These are phyloP conservation scores for Manduca sexta DNA, from an alignment of 1,140 invertebrate genomes.

Conservation along the genomic window DNA sequence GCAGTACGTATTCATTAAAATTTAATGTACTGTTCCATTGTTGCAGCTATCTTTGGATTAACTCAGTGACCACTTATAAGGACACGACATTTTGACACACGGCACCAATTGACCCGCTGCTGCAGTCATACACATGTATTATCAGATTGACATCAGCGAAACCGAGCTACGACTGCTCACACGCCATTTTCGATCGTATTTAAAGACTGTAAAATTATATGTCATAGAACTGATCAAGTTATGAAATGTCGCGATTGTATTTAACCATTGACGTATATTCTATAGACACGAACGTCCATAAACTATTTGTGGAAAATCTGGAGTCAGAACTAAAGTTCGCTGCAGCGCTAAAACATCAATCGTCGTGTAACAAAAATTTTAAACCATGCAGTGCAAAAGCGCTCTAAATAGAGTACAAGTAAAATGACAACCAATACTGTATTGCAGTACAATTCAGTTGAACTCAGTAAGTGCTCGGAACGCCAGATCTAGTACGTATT, in stretches of 20 bases:
- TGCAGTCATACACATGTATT: conserved; percentile 2
- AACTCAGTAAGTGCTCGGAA: too few relatives aligned
- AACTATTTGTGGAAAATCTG: too few relatives aligned
- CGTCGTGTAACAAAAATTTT: too few relatives aligned
- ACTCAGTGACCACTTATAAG: too few relatives aligned
- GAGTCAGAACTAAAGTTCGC: too few relatives aligned
- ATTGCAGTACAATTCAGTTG: too few relatives aligned
- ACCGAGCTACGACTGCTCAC: conserved; percentile 13
- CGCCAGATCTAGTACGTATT: too few relatives aligned
- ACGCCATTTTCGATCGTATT: conserved; percentile 19
- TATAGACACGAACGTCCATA: not conserved
- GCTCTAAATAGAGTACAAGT: too few relatives aligned
- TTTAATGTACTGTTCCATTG: not conserved
- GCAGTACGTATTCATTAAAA: not conserved
- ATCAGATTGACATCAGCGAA: conserved; percentile 7
- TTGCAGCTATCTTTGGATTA: not conserved
- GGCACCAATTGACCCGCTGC: not conserved
- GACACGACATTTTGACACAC: too few relatives aligned
- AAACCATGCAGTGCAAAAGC: too few relatives aligned
- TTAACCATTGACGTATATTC: not conserved
- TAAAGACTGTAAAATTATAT: not conserved
- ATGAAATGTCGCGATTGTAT: not conserved
- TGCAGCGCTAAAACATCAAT: too few relatives aligned
- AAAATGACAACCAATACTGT: too few relatives aligned
- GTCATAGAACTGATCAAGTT: conserved; percentile 6